Conservation (phyloP, 2,888 invertebrate genomes). For the Lasioglossum morio region DNA sequence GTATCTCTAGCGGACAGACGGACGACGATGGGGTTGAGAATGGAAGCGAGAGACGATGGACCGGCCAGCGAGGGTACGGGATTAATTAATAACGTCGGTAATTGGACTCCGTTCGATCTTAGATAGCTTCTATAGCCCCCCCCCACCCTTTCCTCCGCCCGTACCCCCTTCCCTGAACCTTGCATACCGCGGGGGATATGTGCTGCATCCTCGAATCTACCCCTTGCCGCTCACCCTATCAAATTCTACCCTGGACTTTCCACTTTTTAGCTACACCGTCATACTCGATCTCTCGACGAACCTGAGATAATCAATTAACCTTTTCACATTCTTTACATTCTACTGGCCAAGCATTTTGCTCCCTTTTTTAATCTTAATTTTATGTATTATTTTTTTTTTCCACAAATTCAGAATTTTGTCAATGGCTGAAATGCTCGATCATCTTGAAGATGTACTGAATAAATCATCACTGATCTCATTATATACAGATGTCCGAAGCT, state of each 20-base stretch:
- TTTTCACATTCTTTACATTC: not conserved
- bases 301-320: not conserved
- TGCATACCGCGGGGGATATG: slow-evolving; percentile 70
- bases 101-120: slow-evolving; percentile 82
- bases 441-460: not conserved
- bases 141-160: slow-evolving; percentile 43
- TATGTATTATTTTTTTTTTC: not conserved
- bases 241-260: slow-evolving; percentile 4
- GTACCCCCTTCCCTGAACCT: slow-evolving; percentile 31
- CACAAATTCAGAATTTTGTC: not conserved
- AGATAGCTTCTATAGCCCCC: slow-evolving; percentile 77
- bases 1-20: slow-evolving; percentile 74
- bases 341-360: not conserved
- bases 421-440: not conserved
- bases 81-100: slow-evolving; percentile 83
- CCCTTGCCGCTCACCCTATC: slow-evolving; percentile 46
- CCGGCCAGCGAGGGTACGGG: slow-evolving; percentile 69
- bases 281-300: not conserved
- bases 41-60: slow-evolving; percentile 75
- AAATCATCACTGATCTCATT: too few species aligned
- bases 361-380: not conserved
- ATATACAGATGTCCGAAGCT: too few species aligned
- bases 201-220: slow-evolving; percentile 65
- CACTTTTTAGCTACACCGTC: not conserved
- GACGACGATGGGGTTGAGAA: slow-evolving; percentile 75